Conservation (phyloP, 2,797 vertebrate genomes). For the Mallotus villosus region DNA sequence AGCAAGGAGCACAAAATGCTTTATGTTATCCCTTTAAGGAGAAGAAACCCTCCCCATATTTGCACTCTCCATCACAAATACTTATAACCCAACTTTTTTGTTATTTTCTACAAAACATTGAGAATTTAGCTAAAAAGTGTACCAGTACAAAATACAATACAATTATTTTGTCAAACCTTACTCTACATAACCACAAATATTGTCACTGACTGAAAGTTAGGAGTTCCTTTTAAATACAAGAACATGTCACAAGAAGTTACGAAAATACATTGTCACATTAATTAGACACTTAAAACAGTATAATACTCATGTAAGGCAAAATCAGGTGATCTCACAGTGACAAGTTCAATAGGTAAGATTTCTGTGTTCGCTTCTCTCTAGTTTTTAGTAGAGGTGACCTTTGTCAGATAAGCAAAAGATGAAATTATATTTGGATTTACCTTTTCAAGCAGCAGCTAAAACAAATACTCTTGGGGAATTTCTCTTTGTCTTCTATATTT, state of each 20-base stretch:
- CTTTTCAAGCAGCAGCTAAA: conserved; percentile 36
- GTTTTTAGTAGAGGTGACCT: conserved; percentile 52
- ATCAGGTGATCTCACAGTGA: conserved; percentile 87
- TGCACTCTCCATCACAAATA: conserved; percentile 54
- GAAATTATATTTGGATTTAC: conserved; percentile 19
- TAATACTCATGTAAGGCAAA: conserved; percentile 84
- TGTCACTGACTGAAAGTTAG: conserved; percentile 60
- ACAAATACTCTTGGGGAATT: conserved; percentile 19
- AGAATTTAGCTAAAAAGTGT: conserved; percentile 73
- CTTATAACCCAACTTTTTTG: conserved; percentile 26
- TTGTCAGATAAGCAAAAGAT: conserved; percentile 21
- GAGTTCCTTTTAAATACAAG: conserved; percentile 68
- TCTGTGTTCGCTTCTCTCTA: conserved; percentile 16
- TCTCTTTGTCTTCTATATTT: conserved; percentile 33
- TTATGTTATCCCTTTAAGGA: conserved; percentile 64
- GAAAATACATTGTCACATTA: conserved; percentile 71
- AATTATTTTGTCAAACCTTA: conserved; percentile 70
- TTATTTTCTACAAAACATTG: conserved; percentile 57
- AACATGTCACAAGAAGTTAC: conserved; percentile 70
- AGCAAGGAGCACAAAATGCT: conserved; percentile 26
- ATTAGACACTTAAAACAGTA: conserved; percentile 77
- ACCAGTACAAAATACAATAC: conserved; percentile 81
- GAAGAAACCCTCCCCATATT: conserved; percentile 77
- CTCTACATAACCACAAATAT: conserved; percentile 72
- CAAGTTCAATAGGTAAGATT: conserved; percentile 68